A percentile compares a stretch with the other conserved stretches of the same genome.
These are phyloP conservation scores for Patagioenas fasciata DNA, from an alignment of 2,113 vertebrate genomes.

Conservation along the genomic window DNA sequence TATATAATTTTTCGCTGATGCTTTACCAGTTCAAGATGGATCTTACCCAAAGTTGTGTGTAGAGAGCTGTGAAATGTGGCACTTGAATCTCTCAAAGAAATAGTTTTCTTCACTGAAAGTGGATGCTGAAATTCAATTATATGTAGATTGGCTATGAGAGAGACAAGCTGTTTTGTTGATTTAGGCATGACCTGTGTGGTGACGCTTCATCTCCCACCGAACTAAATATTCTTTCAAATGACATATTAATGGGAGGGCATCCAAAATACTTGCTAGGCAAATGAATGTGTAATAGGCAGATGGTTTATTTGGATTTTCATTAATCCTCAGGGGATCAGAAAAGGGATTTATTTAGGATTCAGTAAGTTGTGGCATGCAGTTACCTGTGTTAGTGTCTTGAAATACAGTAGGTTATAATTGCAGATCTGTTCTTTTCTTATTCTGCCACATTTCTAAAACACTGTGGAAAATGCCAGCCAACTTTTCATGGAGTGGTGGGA, in stretches of 20 bases:
- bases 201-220: constrained; percentile 62
- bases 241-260: constrained; percentile 67
- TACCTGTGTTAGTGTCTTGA: constrained; percentile 45
- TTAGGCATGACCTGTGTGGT: constrained; percentile 69
- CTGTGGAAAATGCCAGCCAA: constrained; percentile 35
- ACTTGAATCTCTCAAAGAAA: background rate
- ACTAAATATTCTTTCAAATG: constrained; percentile 70
- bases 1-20: background rate
- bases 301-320: constrained; percentile 69
- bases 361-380: background rate
- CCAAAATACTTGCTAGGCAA: constrained; percentile 66
- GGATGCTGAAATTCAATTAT: constrained; percentile 68
- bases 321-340: constrained; percentile 58
- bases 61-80: constrained; percentile 47
- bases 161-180: constrained; percentile 71
- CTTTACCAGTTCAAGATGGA: background rate
- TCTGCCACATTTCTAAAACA: background rate
- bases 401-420: constrained; percentile 20
- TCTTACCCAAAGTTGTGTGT: background rate
- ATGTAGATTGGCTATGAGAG: constrained; percentile 63
- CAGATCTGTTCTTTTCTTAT: constrained; percentile 23
- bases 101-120: constrained; percentile 26
- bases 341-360: constrained; percentile 39
- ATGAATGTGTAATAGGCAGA: constrained; percentile 64
- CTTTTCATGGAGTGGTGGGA: background rate